Percentiles rank a stretch among this genome's conserved stretches.
Evolutionary conservation across 53 echinoderm and acorn worm species (phyloP).

Genomic region (Zoroaster sp.): DNA sequence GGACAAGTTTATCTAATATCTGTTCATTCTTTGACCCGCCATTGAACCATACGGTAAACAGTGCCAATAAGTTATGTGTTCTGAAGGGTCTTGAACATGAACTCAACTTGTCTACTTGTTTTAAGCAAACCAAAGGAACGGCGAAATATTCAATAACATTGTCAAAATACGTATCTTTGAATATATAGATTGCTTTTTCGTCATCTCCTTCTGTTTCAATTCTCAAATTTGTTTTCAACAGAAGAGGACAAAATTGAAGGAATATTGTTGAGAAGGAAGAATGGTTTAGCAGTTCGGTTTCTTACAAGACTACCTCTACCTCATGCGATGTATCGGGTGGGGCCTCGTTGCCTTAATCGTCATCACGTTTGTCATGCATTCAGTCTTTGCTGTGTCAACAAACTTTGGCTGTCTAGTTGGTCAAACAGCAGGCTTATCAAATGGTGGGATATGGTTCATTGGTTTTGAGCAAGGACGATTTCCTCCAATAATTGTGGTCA

Average conservation of each 20-base stretch:
- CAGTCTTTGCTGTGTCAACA: conserved; percentile 44
- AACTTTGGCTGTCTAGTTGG: conserved; percentile 83
- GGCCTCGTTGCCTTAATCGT: not conserved
- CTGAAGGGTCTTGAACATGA: too few species aligned
- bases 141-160: too few species aligned
- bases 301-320: conserved; percentile 54
- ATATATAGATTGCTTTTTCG: not conserved
- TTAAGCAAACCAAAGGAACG: too few species aligned
- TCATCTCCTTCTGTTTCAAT: not conserved
- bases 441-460: not conserved
- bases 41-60: too few species aligned
- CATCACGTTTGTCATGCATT: not conserved
- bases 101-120: too few species aligned
- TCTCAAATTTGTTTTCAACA: not conserved
- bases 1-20: too few species aligned
- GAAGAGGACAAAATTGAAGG: conserved; percentile 32
- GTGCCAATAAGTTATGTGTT: too few species aligned
- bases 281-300: conserved; percentile 54
- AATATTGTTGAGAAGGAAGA: conserved; percentile 68
- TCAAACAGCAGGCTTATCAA: conserved; percentile 72
- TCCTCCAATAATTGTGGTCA: not conserved
- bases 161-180: too few species aligned
- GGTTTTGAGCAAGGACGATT: not conserved
- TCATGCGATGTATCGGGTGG: conserved; percentile 47
- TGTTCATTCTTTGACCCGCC: too few species aligned